Evolutionary conservation across 2,888 invertebrate species (phyloP), one percentile per base, ranked within the genome.

Genomic region (Sminthurinus aureus): DNA sequence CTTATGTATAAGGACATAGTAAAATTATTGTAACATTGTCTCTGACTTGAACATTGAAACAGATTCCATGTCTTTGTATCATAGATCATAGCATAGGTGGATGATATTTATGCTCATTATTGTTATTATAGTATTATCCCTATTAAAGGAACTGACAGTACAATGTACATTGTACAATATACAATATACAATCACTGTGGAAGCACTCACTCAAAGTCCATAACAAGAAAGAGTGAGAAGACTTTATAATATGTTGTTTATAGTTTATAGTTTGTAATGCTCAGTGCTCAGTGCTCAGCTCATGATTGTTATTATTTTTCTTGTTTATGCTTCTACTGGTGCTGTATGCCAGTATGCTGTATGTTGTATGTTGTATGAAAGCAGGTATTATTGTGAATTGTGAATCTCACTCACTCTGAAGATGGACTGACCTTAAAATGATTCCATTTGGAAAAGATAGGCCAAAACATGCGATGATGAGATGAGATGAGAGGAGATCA

Each of bases 351-450:
- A 66, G 9, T 20, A 18, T 64, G 52, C 9, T 67, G 67, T 8
- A 20, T n/a, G 67, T 64, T 4, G 3, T 15, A 18, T 73, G 73
- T 22, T 73, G 73, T 73, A 15, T n/a, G 11, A 24, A 22, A 24
- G 73, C 24, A 38, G 73, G 18, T 38, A 38, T 38, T 38, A 38
- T 38, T 38, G 38, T 38, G 38, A 38, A 38, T 38, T 6, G n/a
- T n/a, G n/a, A 4, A 38, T 4, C 38, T 38, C 38, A 38, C 38
- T 38, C 38, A 38, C 38, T 38, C 38, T 38, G 38, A 73, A 20
- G 67, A 22, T 71, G 52, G 79, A 77, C 67, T 79, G 79, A 79
- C 79, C 79, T 79, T 38, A 79, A 79, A 79, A 79, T 79, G 50
- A 66, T 66, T 26, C 51, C 67, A 51, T 15, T 11, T 79, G 79